phyloP scores from a whole-genome alignment of 2,888 invertebrate species.

The Anarsia innoxiella region DNA sequence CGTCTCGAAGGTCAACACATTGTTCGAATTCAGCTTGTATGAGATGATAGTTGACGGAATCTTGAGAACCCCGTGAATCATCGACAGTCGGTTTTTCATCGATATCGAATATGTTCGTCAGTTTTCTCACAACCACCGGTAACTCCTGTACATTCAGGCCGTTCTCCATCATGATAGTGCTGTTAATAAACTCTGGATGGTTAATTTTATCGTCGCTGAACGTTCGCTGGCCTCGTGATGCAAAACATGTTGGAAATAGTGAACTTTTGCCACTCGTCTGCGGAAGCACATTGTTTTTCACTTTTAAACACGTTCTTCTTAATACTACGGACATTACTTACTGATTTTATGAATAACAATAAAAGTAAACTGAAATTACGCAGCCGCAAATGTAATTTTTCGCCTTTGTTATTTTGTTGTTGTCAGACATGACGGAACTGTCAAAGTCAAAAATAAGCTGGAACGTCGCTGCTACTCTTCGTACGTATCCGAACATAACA shows the following conservation, averaged over 20 bases:
- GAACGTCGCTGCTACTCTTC: no score
- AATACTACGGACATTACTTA: constrained; percentile 44
- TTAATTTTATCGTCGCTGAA: constrained; percentile 46
- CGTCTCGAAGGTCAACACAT: constrained; percentile 57
- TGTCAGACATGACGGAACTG: no score
- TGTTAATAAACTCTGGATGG: constrained; percentile 47
- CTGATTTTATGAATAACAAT: constrained; percentile 9
- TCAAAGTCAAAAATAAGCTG: no score
- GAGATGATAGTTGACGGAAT: constrained; percentile 48
- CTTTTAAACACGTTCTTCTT: constrained; percentile 47
- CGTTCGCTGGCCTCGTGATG: constrained; percentile 25
- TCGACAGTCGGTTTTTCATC: constrained; percentile 28
- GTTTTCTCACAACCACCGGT: constrained; percentile 76
- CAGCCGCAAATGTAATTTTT: constrained; percentile 2
- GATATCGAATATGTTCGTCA: constrained; percentile 53
- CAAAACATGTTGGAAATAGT: constrained; percentile 21
- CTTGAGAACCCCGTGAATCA: constrained; percentile 26
- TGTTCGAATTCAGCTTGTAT: constrained; percentile 65
- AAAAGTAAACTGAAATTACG: constrained; percentile 11
- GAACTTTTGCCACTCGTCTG: constrained; percentile 28
- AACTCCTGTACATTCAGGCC: constrained; percentile 80
- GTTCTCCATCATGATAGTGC: constrained; percentile 78
- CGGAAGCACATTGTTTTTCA: constrained; percentile 38
- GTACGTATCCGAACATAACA: no score
- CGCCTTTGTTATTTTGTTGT: no score